These are phyloP conservation scores for Brachionus asplanchnoidis DNA, from an alignment of 1,140 invertebrate genomes.

Conservation along the genomic window DNA sequence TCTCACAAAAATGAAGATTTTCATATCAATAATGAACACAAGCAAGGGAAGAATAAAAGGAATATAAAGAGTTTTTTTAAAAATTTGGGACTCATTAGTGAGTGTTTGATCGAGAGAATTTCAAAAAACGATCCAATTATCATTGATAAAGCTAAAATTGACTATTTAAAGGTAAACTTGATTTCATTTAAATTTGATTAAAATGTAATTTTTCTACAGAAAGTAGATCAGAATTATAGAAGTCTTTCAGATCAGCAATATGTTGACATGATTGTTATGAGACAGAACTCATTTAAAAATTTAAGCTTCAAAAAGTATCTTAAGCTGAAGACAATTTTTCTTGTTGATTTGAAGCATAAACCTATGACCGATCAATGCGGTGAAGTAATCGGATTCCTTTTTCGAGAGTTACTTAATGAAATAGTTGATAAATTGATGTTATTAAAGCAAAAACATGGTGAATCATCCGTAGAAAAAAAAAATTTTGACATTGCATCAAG, in stretches of 20 bases:
- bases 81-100: not conserved
- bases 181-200: not conserved
- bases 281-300: constrained; percentile 21
- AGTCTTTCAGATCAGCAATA: constrained; percentile 20
- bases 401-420: constrained; percentile 18
- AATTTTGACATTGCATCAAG: not conserved
- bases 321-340: not conserved
- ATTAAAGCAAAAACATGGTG: not conserved
- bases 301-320: not conserved
- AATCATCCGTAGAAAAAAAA: not conserved
- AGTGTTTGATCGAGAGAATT: not conserved
- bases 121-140: not conserved
- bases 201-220: not conserved
- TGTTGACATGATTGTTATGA: constrained; percentile 1
- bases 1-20: not conserved
- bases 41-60: not conserved
- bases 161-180: not conserved
- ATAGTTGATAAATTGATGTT: not conserved
- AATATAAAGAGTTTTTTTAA: not conserved
- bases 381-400: constrained; percentile 15
- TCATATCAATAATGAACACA: not conserved
- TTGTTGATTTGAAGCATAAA: not conserved
- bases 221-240: not conserved
- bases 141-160: not conserved
- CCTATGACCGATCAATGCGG: not conserved